A percentile compares a stretch with the other conserved stretches of the same genome.
Conservation (phyloP, 1,140 invertebrate genomes). For the Drosophila ananassae region DNA sequence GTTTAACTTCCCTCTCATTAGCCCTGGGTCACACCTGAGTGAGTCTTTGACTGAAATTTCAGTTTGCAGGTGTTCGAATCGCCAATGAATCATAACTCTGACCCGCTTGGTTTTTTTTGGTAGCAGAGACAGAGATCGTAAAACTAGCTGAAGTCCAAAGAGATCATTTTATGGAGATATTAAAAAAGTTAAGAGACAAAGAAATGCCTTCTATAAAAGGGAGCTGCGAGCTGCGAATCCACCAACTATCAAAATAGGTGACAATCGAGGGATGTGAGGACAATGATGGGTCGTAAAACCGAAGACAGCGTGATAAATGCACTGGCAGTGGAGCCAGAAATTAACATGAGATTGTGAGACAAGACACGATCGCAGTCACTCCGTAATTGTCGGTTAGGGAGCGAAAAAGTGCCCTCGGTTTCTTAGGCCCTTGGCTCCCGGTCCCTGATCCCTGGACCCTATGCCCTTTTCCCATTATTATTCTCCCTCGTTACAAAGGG, state of each 20-base stretch:
- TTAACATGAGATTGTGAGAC: slow-evolving; percentile 70
- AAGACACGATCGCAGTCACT: slow-evolving; percentile 47
- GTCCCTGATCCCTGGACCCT: neutral
- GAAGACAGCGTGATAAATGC: slow-evolving; percentile 68
- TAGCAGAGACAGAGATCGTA: slow-evolving; percentile 50
- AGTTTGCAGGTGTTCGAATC: slow-evolving; percentile 54
- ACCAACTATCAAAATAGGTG: slow-evolving; percentile 48
- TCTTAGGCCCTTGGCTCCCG: slow-evolving; percentile 11
- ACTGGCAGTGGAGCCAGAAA: slow-evolving; percentile 53
- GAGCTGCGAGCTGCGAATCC: slow-evolving; percentile 31
- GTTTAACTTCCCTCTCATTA: slow-evolving; percentile 35
- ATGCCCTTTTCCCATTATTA: neutral
- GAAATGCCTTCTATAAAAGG: slow-evolving; percentile 34
- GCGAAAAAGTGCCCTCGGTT: slow-evolving; percentile 33
- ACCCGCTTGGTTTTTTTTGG: slow-evolving; percentile 34
- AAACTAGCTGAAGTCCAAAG: slow-evolving; percentile 47
- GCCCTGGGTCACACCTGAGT: slow-evolving; percentile 31
- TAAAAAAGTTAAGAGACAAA: slow-evolving; percentile 41
- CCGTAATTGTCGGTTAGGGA: slow-evolving; percentile 32
- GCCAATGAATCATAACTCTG: slow-evolving; percentile 58
- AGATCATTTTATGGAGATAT: slow-evolving; percentile 71
- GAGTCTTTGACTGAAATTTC: slow-evolving; percentile 22
- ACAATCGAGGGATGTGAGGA: slow-evolving; percentile 54
- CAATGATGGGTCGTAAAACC: slow-evolving; percentile 66
- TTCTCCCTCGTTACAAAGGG: slow-evolving; percentile 4